Conservation (phyloP, 2,113 vertebrate species). For the Danionella cerebrum region DNA sequence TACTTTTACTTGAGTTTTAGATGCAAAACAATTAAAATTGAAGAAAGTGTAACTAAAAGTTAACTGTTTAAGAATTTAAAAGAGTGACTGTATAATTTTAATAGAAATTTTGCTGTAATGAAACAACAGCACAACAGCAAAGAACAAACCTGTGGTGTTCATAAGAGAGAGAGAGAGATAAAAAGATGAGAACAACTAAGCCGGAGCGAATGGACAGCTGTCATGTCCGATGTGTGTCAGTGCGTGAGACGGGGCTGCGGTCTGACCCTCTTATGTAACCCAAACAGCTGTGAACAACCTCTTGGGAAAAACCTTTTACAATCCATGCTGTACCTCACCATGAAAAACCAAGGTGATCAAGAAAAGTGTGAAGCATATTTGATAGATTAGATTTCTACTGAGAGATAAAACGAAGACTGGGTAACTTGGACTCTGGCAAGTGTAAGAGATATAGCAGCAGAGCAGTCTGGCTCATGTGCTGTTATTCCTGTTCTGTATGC, state of each 20-base stretch:
- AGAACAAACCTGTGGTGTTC: not conserved
- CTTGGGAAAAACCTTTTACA: constrained; percentile 9
- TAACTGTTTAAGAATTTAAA: no score
- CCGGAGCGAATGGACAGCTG: constrained; percentile 53
- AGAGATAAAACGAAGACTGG: not conserved
- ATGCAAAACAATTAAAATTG: no score
- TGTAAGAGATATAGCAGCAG: not conserved
- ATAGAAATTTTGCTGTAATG: no score
- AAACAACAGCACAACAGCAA: not conserved
- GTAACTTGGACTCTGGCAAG: not conserved
- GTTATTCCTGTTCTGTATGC: constrained; percentile 10
- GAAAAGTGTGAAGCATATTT: not conserved
- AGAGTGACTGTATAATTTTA: no score
- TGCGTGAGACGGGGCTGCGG: not conserved
- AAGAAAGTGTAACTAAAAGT: no score
- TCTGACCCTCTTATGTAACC: constrained; percentile 29
- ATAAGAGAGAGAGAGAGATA: not conserved
- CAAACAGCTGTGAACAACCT: constrained; percentile 28
- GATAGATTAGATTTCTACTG: not conserved
- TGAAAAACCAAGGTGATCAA: not conserved
- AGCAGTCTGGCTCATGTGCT: constrained; percentile 1
- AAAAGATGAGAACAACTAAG: constrained; percentile 25
- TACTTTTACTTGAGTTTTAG: no score
- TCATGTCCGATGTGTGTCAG: constrained; percentile 50
- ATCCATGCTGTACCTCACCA: no score